A percentile compares a stretch with the other conserved stretches of the same genome.
Conservation (phyloP, 1,140 invertebrate species). For the Lineus longissimus region DNA sequence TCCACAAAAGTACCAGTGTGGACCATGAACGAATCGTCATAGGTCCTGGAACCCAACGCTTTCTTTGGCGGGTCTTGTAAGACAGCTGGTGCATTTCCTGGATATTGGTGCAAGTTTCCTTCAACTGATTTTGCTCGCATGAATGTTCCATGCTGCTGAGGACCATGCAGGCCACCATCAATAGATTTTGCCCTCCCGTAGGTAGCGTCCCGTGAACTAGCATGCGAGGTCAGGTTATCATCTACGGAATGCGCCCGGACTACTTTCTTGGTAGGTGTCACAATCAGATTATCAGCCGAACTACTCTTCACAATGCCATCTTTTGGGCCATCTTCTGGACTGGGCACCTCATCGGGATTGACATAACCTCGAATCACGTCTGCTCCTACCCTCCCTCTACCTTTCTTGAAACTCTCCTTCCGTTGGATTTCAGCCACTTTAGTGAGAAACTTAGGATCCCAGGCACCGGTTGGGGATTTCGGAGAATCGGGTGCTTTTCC, state of each 20-base stretch:
- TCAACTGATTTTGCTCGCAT: not conserved
- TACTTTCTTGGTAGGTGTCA: slow-evolving; percentile 14
- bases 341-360: not conserved
- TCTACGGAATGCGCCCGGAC: slow-evolving; percentile 2
- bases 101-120: not conserved
- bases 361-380: slow-evolving; percentile 42
- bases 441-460: slow-evolving; percentile 26
- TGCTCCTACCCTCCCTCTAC: slow-evolving; percentile 32
- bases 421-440: slow-evolving; percentile 24
- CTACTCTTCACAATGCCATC: slow-evolving; percentile 4
- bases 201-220: too few species aligned
- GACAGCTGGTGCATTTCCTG: not conserved
- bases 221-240: too few species aligned
- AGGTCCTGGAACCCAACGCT: not conserved
- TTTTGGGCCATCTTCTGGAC: not conserved
- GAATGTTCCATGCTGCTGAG: too few species aligned
- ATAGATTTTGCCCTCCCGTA: too few species aligned
- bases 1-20: not conserved
- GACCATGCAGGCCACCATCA: too few species aligned
- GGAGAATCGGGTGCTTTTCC: not conserved
- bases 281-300: slow-evolving; percentile 16
- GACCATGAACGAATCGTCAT: not conserved
- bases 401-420: slow-evolving; percentile 43
- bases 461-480: slow-evolving; percentile 23
- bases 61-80: not conserved